Conservation (phyloP, 2,113 vertebrate genomes). For the Laticauda laticaudata region DNA sequence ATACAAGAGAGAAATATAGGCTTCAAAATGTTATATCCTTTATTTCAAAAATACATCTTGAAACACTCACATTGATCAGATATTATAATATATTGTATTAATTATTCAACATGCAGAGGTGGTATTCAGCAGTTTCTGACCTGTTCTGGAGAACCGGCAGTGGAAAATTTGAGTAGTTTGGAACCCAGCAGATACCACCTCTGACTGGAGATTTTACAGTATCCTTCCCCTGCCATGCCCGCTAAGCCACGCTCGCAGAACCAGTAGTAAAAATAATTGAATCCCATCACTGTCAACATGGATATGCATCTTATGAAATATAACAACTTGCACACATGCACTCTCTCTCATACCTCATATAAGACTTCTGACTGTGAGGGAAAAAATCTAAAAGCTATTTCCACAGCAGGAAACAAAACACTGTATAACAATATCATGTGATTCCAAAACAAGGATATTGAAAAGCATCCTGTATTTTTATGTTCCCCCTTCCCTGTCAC, state of each 20-base stretch:
- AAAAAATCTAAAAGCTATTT: neutral
- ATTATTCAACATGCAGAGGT: neutral
- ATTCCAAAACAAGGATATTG: neutral
- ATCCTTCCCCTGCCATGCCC: too few species aligned
- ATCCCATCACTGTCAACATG: neutral
- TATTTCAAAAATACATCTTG: neutral
- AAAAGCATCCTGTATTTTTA: neutral
- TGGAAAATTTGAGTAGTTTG: too few species aligned
- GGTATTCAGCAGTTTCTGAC: too few species aligned
- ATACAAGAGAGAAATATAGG: neutral
- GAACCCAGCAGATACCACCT: too few species aligned
- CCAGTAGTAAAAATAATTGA: too few species aligned
- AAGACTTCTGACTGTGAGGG: neutral
- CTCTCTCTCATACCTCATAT: neutral
- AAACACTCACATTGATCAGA: neutral
- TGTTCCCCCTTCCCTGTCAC: neutral
- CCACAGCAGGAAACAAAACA: neutral
- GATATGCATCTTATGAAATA: neutral
- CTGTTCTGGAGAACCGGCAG: too few species aligned
- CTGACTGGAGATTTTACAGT: too few species aligned
- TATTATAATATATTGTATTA: neutral
- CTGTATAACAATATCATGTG: neutral
- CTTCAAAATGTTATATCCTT: neutral
- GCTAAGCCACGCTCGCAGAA: too few species aligned
- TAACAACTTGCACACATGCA: neutral